phyloP scores from a whole-genome alignment of 2,113 vertebrate genomes.

The Uria aalge region DNA sequence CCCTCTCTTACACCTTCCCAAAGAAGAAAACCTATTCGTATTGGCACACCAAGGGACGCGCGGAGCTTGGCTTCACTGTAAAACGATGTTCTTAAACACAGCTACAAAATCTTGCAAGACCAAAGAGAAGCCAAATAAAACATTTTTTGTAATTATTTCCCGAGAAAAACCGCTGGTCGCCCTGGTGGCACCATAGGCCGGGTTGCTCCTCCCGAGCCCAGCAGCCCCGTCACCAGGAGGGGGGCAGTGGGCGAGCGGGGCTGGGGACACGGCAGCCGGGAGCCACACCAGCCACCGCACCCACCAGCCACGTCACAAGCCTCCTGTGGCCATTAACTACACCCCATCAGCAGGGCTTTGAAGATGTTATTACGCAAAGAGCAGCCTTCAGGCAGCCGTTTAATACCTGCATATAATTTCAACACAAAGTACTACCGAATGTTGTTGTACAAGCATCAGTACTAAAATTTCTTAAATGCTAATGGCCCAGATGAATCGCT shows the following conservation, averaged over 20 bases:
- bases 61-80: background rate
- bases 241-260: background rate
- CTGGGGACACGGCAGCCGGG: background rate
- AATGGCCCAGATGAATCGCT: background rate
- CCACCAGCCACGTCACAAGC: too few species aligned
- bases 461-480: background rate
- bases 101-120: background rate
- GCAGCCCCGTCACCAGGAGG: background rate
- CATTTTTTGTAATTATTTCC: background rate
- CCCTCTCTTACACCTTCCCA: too few species aligned
- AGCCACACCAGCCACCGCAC: accelerated
- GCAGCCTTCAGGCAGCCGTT: background rate
- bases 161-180: background rate
- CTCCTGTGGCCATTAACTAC: accelerated
- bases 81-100: accelerated
- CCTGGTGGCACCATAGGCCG: accelerated
- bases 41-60: background rate
- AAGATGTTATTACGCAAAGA: accelerated
- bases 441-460: background rate
- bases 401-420: background rate
- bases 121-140: background rate
- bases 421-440: background rate
- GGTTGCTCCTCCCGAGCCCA: background rate
- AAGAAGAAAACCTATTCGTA: background rate
- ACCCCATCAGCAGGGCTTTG: background rate